Evolutionary conservation across 2,797 vertebrate species (phyloP).

Genomic region (Malacoctenus gilli): DNA sequence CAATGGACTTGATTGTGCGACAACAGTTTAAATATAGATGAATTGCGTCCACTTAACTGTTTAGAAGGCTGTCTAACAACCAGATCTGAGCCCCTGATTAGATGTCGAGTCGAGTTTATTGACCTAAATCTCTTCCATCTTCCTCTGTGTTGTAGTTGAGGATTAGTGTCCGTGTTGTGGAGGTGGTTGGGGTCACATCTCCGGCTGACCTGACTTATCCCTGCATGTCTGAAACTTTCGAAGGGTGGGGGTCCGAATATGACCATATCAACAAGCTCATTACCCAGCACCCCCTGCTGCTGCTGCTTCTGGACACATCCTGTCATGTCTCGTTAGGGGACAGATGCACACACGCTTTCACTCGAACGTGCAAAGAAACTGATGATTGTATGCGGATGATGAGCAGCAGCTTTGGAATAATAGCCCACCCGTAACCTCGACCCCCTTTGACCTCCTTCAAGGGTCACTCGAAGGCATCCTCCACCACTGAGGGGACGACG

Average conservation of each 20-base stretch:
- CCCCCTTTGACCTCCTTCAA: slow-evolving; percentile 16
- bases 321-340: slow-evolving; percentile 18
- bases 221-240: slow-evolving; percentile 43
- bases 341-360: background rate
- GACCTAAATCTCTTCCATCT: no score
- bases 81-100: no score
- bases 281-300: slow-evolving; percentile 73
- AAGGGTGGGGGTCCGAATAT: slow-evolving; percentile 47
- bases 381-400: background rate
- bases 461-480: no score
- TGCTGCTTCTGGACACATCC: slow-evolving; percentile 42
- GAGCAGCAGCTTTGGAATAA: slow-evolving; percentile 7
- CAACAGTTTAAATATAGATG: no score
- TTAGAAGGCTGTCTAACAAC: no score
- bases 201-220: slow-evolving; percentile 60
- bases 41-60: no score
- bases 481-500: no score
- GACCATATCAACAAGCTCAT: slow-evolving; percentile 64
- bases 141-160: background rate
- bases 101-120: no score
- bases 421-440: no score
- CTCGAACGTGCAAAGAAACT: background rate
- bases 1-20: no score
- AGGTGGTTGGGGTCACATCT: slow-evolving; percentile 34
- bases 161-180: background rate